Conservation (phyloP, 2,888 invertebrate genomes). For the Phanerotoma sp. region DNA sequence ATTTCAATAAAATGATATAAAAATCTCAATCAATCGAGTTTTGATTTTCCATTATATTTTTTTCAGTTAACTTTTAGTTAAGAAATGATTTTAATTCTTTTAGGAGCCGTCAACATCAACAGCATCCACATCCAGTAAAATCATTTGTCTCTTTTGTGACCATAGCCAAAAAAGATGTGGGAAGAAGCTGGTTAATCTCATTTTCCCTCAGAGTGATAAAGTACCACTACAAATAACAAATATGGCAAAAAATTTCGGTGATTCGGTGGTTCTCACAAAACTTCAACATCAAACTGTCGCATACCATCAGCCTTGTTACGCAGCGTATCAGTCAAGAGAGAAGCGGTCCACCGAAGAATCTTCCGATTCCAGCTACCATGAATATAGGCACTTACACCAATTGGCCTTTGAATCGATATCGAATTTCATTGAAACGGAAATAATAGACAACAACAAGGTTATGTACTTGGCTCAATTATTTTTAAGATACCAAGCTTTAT, state of each 20-base stretch:
- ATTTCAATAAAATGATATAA: not conserved
- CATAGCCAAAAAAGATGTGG: not conserved
- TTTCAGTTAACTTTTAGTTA: not conserved
- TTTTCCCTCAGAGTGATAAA: not conserved
- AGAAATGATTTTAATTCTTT: not conserved
- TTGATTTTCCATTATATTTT: no score
- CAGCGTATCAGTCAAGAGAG: not conserved
- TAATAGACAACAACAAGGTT: constrained; percentile 32
- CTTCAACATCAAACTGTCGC: constrained; percentile 7
- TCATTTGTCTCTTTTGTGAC: not conserved
- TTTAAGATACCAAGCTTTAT: constrained; percentile 32
- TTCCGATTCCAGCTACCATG: not conserved
- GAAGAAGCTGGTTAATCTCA: not conserved
- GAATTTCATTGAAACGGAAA: not conserved
- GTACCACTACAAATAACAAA: not conserved
- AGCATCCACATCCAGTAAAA: not conserved
- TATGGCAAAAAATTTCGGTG: not conserved
- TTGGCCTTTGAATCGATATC: constrained; percentile 7
- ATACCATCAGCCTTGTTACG: constrained; percentile 10
- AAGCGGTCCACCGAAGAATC: constrained; percentile 1
- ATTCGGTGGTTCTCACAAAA: not conserved
- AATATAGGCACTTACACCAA: constrained; percentile 1
- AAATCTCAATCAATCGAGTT: no score
- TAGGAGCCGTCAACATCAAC: constrained; percentile 7
- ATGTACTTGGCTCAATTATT: constrained; percentile 29